Percentiles rank a stretch among this genome's conserved stretches.
Evolutionary conservation across 2,113 vertebrate genomes (phyloP).

Genomic region (Baryphthengus martii): DNA sequence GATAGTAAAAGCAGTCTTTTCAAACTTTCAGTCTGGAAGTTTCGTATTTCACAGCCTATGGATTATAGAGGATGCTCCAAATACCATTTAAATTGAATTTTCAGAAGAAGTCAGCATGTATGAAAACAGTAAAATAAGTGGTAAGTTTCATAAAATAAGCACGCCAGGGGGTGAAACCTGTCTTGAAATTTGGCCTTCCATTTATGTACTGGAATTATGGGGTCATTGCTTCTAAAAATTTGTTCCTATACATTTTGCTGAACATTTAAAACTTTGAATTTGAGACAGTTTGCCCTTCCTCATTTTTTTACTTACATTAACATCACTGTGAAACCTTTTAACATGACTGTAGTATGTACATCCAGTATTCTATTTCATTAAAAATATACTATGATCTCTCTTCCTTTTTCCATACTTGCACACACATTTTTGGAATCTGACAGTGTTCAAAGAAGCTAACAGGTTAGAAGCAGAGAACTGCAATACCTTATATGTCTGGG

Average conservation of each 20-base stretch:
- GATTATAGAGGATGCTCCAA: not conserved
- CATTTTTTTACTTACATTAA: not conserved
- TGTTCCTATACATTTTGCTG: not conserved
- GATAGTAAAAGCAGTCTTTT: not conserved
- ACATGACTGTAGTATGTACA: not conserved
- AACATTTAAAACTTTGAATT: not conserved
- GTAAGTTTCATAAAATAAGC: not conserved
- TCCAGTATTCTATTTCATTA: not conserved
- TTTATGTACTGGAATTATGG: not conserved
- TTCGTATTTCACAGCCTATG: not conserved
- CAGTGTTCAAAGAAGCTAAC: not conserved
- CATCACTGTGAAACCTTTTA: not conserved
- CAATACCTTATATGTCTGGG: not conserved
- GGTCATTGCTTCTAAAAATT: not conserved
- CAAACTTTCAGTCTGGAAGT: not conserved
- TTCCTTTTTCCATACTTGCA: not conserved
- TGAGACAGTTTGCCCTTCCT: not conserved
- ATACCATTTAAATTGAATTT: not conserved
- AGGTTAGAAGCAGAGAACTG: not conserved
- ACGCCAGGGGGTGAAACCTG: accelerated
- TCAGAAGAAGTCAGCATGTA: not conserved
- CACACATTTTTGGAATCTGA: not conserved
- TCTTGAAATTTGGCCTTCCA: not conserved
- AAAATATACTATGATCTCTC: not conserved
- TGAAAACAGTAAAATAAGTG: not conserved